Percentiles rank a stretch among this genome's conserved stretches.
These are phyloP conservation scores for Dicycla oo DNA, from an alignment of 2,888 invertebrate genomes.

Conservation along the genomic window DNA sequence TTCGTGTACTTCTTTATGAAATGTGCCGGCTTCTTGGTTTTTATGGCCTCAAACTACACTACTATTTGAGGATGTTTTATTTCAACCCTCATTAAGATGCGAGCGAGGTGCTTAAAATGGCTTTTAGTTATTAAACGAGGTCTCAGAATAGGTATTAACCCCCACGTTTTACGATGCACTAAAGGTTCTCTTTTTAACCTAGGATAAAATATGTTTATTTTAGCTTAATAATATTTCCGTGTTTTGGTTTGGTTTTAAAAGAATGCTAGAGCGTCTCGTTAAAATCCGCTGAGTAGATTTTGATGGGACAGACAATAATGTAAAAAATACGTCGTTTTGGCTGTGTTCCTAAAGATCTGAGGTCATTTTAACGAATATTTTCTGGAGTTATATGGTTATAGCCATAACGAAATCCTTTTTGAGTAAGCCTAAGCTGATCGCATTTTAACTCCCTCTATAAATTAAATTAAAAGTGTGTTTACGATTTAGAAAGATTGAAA, in stretches of 20 bases:
- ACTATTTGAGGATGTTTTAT: background rate
- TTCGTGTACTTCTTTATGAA: background rate
- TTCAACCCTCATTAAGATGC: background rate
- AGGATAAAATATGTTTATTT: background rate
- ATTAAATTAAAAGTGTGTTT: too few species aligned
- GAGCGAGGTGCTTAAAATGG: background rate
- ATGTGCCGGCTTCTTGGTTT: background rate
- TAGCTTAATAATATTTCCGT: background rate
- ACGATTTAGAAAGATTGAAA: too few species aligned
- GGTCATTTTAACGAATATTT: conserved; percentile 8
- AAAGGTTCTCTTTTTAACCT: background rate
- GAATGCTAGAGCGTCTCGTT: conserved; percentile 41
- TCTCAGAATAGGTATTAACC: background rate
- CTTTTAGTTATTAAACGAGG: background rate
- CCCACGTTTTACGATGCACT: background rate
- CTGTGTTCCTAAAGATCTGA: conserved; percentile 39
- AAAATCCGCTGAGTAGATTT: conserved; percentile 55
- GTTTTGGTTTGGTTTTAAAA: conserved; percentile 3
- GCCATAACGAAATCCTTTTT: background rate
- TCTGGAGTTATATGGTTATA: background rate
- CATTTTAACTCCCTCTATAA: too few species aligned
- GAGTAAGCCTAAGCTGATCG: background rate
- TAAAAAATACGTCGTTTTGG: conserved; percentile 52
- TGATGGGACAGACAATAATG: conserved; percentile 25
- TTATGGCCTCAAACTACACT: background rate